Percentiles rank a stretch among this genome's conserved stretches.
These are phyloP conservation scores for Origma solitaria DNA, from an alignment of 2,113 vertebrate species.

Conservation along the genomic window DNA sequence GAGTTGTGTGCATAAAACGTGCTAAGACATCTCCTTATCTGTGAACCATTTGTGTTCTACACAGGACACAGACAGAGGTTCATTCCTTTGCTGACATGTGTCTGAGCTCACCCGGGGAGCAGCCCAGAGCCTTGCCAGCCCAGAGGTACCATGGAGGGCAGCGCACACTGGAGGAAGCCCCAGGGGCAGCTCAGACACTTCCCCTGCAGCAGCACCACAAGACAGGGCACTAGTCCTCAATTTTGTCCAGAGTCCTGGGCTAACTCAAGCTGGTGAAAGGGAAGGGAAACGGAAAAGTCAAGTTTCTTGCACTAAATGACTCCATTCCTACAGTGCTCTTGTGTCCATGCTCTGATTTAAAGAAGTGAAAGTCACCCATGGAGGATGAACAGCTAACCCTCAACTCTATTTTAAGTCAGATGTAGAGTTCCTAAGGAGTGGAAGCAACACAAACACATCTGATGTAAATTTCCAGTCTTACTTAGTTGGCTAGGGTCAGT, in stretches of 20 bases:
- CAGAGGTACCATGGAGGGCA: neutral
- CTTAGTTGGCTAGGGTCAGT: neutral
- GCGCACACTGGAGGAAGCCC: neutral
- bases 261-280: neutral
- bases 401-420: neutral
- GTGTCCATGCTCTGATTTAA: neutral
- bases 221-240: rapidly evolving
- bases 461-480: neutral
- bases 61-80: neutral
- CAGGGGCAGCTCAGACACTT: neutral
- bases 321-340: neutral
- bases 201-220: neutral
- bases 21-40: neutral
- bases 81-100: rapidly evolving
- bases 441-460: neutral
- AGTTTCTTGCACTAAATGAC: neutral
- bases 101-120: neutral
- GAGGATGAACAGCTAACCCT: neutral
- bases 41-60: neutral
- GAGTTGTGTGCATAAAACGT: neutral
- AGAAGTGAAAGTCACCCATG: neutral
- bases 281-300: neutral
- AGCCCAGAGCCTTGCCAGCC: neutral
- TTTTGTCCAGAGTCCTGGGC: neutral
- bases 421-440: neutral